Evolutionary conservation across 2,113 vertebrate species (phyloP).

Genomic region (Saccopteryx leptura): DNA sequence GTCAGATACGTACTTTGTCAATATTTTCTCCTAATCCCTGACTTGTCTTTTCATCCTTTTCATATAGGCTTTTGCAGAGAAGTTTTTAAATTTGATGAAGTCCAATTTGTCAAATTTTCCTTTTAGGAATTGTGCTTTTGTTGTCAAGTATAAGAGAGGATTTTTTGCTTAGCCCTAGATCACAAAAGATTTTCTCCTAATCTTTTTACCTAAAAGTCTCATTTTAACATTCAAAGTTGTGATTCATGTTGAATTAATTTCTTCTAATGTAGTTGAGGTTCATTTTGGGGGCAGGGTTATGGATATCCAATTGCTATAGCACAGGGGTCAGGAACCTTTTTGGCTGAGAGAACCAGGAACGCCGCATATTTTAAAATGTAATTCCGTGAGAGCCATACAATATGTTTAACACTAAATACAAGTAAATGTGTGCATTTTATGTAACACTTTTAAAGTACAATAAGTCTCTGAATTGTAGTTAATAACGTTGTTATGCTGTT

Average conservation of each 20-base stretch:
- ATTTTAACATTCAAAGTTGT: neutral
- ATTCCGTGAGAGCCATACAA: no score
- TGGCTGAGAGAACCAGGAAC: no score
- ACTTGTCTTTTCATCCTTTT: neutral
- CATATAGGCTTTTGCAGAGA: neutral
- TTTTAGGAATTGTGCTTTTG: neutral
- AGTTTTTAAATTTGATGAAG: slow-evolving; percentile 11
- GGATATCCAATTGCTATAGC: neutral
- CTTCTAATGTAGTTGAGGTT: neutral
- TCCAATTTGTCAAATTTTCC: neutral
- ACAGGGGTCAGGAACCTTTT: no score
- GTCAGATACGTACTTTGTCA: neutral
- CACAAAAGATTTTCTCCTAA: neutral
- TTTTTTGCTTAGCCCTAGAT: neutral
- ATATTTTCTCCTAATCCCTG: neutral
- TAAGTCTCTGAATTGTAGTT: no score
- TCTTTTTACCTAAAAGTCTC: neutral
- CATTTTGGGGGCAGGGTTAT: neutral
- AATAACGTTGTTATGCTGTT: no score
- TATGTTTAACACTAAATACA: no score
- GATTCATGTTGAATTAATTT: slow-evolving; percentile 8
- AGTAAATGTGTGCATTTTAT: no score
- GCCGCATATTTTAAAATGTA: no score
- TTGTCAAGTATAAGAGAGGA: neutral
- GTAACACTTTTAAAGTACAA: no score